Percentiles rank a stretch among this genome's conserved stretches.
These are phyloP conservation scores for Neuroscelio doddi DNA, from an alignment of 2,888 invertebrate species.

Conservation along the genomic window DNA sequence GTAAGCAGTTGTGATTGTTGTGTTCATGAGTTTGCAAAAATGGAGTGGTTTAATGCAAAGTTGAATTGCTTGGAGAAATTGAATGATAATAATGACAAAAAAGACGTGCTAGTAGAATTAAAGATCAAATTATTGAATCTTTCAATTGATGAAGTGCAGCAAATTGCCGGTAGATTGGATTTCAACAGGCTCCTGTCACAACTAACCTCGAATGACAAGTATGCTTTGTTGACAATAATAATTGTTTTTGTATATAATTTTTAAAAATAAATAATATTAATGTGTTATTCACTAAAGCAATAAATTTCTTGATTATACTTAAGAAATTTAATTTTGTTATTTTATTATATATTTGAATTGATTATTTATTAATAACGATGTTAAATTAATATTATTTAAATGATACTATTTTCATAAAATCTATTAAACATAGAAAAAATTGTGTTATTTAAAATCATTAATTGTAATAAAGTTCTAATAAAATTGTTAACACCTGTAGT, in stretches of 20 bases:
- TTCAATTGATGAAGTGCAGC: slow-evolving; percentile 50
- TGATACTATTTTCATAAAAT: too few species aligned
- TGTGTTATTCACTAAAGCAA: background rate
- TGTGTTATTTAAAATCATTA: too few species aligned
- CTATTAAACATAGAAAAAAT: too few species aligned
- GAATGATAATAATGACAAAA: slow-evolving; percentile 52
- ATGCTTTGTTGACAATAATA: slow-evolving; percentile 17
- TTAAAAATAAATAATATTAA: background rate
- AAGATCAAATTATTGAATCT: slow-evolving; percentile 57
- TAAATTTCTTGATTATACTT: background rate
- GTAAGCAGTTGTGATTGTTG: too few species aligned
- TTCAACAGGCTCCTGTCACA: slow-evolving; percentile 54
- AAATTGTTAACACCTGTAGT: too few species aligned
- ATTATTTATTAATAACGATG: too few species aligned
- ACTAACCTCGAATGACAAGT: slow-evolving; percentile 63
- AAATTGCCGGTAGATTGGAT: slow-evolving; percentile 53
- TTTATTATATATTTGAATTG: too few species aligned
- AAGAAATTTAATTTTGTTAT: background rate
- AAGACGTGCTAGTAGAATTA: slow-evolving; percentile 55
- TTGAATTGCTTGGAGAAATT: slow-evolving; percentile 52
- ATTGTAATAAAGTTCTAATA: too few species aligned
- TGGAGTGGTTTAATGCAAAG: slow-evolving; percentile 58
- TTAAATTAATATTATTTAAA: too few species aligned
- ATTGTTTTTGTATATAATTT: background rate
- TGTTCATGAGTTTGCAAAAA: background rate